Base-by-base conservation (phyloP, 2,888 invertebrate genomes). In the Xestia rhomboidea region DNA sequence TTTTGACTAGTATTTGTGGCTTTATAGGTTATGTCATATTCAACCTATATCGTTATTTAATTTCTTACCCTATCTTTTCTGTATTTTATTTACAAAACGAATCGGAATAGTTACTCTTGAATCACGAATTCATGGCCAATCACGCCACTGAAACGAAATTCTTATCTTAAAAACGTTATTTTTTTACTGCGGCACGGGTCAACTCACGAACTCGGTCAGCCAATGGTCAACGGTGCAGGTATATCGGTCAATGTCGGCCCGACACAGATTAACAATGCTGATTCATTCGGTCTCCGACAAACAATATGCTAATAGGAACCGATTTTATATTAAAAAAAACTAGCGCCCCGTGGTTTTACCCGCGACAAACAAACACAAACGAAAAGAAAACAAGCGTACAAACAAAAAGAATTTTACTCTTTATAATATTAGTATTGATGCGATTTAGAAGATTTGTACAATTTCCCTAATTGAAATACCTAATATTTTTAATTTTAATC, bases 201-300 rank as follows among this genome's bases (percentile, higher is more conserved):
- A 76, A 18, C 51, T 71, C 72, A 79, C 80, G 78, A 88, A 86
- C 85, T 87, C 86, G 84, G 87, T 89, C 89, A 88, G 41, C 76
- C 82, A 80, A 79, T 83, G 84, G 84, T 80, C 81, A 83, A 74
- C 68, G 30, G 38, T 41, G 82, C 81, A 79, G 77, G 67, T 88
- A 90, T 89, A 85, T 92, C 88, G 92, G 92, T 92, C 93, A 92
- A 89, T 92, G 93, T 89, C 89, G 86, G 81, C 69, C 74, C 86
- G 83, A 82, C 85, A 83, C 82, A 82, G 80, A 86, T 87, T 84
- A 82, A 84, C 83, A 87, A 81, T 76, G 84, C 87, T 84, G 85
- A 91, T 84, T 89, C 86, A 87, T 84, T 46, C 69, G 68, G 24
- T 85, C 72, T 81, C 74, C 76, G 77, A 84, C 85, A 49, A 73